phyloP scores from a whole-genome alignment of 2,797 vertebrate species.

The Trichosurus vulpecula region DNA sequence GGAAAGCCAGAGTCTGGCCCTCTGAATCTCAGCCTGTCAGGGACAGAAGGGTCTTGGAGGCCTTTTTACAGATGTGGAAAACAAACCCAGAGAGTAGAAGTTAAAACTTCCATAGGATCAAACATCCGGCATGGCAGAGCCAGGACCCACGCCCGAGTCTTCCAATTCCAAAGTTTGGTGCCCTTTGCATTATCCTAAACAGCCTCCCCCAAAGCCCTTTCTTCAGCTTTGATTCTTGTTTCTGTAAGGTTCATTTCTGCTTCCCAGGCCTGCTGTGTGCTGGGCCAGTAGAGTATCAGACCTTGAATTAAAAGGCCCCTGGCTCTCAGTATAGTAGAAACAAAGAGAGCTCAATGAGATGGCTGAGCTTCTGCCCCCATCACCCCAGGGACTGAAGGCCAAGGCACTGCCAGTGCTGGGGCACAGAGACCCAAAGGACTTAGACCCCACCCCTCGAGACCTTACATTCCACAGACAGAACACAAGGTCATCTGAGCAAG shows the following conservation, averaged over 20 bases:
- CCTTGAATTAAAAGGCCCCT: neutral
- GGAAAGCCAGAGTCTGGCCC: neutral
- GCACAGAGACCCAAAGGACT: neutral
- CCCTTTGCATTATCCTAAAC: neutral
- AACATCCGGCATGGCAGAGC: neutral
- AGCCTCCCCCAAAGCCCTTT: neutral
- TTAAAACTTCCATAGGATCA: neutral
- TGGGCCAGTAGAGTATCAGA: neutral
- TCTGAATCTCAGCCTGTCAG: neutral
- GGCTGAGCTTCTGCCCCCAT: no score
- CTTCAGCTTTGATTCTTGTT: neutral
- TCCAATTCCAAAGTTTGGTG: neutral
- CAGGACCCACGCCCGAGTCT: neutral
- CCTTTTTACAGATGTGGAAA: neutral
- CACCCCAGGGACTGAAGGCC: no score
- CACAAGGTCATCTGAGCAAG: neutral
- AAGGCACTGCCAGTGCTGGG: neutral
- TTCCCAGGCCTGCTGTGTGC: neutral
- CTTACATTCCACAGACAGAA: neutral
- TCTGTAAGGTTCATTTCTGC: neutral
- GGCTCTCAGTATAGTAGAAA: neutral
- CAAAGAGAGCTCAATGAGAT: neutral
- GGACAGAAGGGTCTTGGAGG: neutral
- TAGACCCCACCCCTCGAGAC: neutral
- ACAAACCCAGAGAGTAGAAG: neutral